A percentile compares a stretch with the other conserved stretches of the same genome.
Evolutionary conservation across 1,140 invertebrate species (phyloP).

Genomic region (Magallana gigas): DNA sequence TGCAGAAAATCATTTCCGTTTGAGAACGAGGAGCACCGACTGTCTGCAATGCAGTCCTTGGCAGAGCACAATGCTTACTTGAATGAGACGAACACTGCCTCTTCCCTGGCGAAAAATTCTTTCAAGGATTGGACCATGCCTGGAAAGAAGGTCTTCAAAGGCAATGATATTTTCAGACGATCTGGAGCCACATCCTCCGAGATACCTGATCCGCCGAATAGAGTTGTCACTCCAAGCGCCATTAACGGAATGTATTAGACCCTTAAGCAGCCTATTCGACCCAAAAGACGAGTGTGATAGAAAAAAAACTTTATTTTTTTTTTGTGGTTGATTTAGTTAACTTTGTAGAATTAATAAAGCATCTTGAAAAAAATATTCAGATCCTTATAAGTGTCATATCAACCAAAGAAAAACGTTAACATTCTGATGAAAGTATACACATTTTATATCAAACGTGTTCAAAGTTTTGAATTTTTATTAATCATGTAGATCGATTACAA

Average conservation of each 20-base stretch:
- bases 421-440: too few relatives aligned
- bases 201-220: background rate
- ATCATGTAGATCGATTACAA: too few relatives aligned
- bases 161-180: background rate
- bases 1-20: background rate
- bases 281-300: too few relatives aligned
- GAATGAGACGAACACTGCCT: background rate
- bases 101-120: background rate
- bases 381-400: too few relatives aligned
- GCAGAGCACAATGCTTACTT: constrained; percentile 12
- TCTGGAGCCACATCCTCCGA: background rate
- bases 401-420: too few relatives aligned
- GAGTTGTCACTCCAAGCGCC: constrained; percentile 6
- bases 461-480: too few relatives aligned
- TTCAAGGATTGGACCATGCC: background rate
- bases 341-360: background rate
- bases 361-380: background rate
- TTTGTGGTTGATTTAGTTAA: background rate
- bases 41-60: background rate
- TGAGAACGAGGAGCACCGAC: background rate
- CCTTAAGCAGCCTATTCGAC: too few relatives aligned
- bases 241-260: background rate
- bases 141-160: background rate
- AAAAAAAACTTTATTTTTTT: background rate
- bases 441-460: too few relatives aligned